Percentiles rank a stretch among this genome's conserved stretches.
These are phyloP conservation scores for Rhaphigaster nebulosa DNA, from an alignment of 2,888 invertebrate genomes.

Conservation along the genomic window DNA sequence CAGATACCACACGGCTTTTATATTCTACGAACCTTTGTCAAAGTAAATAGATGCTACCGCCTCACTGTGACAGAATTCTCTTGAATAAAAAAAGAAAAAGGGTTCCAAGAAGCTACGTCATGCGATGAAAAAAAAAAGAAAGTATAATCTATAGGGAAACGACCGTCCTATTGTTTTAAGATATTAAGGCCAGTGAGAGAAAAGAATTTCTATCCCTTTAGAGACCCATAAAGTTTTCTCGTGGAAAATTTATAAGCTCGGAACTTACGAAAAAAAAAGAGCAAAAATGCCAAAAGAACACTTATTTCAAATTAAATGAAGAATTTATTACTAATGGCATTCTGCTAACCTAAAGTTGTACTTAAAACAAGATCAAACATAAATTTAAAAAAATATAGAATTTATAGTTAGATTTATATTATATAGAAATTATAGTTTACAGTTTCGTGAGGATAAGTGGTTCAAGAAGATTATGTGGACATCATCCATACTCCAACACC, in stretches of 20 bases:
- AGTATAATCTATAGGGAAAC: background rate
- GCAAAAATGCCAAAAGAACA: too few relatives aligned
- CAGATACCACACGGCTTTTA: background rate
- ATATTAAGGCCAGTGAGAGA: background rate
- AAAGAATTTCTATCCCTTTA: background rate
- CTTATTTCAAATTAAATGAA: too few relatives aligned
- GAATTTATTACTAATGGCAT: too few relatives aligned
- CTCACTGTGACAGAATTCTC: background rate
- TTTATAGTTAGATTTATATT: too few relatives aligned
- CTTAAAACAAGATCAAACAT: too few relatives aligned
- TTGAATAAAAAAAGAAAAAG: background rate
- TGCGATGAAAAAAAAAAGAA: background rate
- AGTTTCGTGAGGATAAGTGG: too few relatives aligned
- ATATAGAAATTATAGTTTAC: too few relatives aligned
- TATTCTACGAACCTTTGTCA: slow-evolving; percentile 4
- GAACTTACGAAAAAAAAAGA: background rate
- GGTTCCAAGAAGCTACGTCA: background rate
- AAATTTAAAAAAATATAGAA: too few relatives aligned
- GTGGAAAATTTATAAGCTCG: background rate
- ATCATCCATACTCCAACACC: too few relatives aligned
- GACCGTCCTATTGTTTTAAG: background rate
- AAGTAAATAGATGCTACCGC: background rate
- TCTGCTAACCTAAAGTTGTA: too few relatives aligned
- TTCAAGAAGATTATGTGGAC: too few relatives aligned
- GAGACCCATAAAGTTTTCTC: background rate